Base-by-base conservation (phyloP, 2,888 invertebrate species). In the Monoplex corrugatus region DNA sequence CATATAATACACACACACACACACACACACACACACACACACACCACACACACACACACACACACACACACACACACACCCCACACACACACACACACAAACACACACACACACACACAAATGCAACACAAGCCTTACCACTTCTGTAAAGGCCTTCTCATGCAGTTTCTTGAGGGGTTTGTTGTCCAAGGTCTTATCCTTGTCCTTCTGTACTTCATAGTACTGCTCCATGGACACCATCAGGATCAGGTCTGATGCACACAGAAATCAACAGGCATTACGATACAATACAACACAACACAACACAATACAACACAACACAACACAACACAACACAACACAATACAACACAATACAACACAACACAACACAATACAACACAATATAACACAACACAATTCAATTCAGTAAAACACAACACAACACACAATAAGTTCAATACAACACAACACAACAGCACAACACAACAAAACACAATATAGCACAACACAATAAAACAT, bases 81-180 rank as follows among this genome's bases (percentile, higher is more conserved):
- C 40, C 57, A 72, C 72, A 72, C 86, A 72, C 43, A 72, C 40
- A 72, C n/a, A 72, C 86, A 72, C 40, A 40, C 43, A 43, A 44
- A 32, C 40, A 40, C 38, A 72, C 72, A 72, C 43, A 63, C n/a
- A 86, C 43, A 32, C n/a, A 72, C 40, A 86, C 57, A 45, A 13
- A 6, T 43, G 43, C 35, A 1, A 13, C 13, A n/a, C 2, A 44
- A 68, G 38, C 91, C 94, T 92, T 89, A 95, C 95, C 90, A 94
- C 95, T 92, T 95, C 95, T 40, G 94, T 93, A 40, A 94, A 93
- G 19, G 92, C 93, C 91, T 95, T 95, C 90, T 95, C 94, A 87
- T 95, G 95, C 35, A 94, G 89, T 90, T 94, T 94, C 72, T 92
- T 92, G 75, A 95, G 85, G 10, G 95, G 93, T 89, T 93, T 93